Percentiles rank a stretch among this genome's conserved stretches.
Conservation (phyloP, 2,797 vertebrate genomes). For the Anguilla obscura region DNA sequence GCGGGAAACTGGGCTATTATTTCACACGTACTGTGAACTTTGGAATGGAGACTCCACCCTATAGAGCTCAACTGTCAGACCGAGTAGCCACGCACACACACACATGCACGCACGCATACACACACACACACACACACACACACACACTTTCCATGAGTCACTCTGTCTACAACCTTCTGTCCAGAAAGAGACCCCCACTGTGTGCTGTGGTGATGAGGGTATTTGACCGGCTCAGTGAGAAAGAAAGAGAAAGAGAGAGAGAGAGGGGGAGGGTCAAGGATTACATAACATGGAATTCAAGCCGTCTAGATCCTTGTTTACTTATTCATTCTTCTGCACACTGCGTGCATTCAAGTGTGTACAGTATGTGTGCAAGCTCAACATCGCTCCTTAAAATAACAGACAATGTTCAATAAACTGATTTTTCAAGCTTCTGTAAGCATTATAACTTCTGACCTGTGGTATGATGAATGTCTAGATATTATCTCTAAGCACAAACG, state of each 20-base stretch:
- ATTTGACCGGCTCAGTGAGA: not conserved
- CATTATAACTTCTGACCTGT: not conserved
- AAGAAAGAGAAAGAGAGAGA: not conserved
- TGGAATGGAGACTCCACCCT: not conserved
- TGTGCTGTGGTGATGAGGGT: not conserved
- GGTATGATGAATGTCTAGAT: not conserved
- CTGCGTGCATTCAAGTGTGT: not conserved
- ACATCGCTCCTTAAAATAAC: not conserved
- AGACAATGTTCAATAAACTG: not conserved
- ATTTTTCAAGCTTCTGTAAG: too few species aligned
- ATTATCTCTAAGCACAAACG: not conserved
- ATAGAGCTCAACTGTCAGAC: not conserved
- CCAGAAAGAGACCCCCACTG: constrained; percentile 10
- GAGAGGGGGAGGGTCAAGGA: not conserved
- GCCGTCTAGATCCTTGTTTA: not conserved
- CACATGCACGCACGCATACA: not conserved
- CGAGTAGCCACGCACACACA: not conserved
- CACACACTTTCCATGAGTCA: not conserved
- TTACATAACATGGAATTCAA: constrained; percentile 17
- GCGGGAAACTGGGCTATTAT: not conserved
- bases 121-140: not conserved
- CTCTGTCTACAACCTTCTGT: not conserved
- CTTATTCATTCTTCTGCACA: not conserved
- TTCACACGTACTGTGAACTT: not conserved
- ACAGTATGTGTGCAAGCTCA: not conserved